These are phyloP conservation scores for Philopotamus ludificatus DNA, from an alignment of 1,140 invertebrate genomes.

Conservation along the genomic window DNA sequence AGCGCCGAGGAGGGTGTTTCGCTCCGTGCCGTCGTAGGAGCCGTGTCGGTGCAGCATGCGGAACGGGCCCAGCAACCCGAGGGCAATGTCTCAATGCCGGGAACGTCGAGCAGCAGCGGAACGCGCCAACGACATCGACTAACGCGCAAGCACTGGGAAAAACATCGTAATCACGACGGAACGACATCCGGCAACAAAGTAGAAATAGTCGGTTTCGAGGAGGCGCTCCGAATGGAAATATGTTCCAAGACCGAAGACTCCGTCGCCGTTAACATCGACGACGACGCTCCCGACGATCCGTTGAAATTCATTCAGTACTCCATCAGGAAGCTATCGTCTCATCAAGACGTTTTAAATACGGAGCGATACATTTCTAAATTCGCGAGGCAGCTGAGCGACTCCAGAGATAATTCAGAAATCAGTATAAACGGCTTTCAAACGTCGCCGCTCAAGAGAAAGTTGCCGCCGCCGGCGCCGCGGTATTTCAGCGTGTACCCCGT, in stretches of 20 bases:
- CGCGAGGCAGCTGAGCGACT: slow-evolving; percentile 54
- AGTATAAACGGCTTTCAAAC: slow-evolving; percentile 50
- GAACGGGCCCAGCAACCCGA: slow-evolving; percentile 1
- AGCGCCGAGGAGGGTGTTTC: slow-evolving; percentile 49
- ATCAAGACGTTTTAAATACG: slow-evolving; percentile 51
- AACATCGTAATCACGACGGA: slow-evolving; percentile 23
- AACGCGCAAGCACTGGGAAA: slow-evolving; percentile 27
- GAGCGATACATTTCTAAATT: slow-evolving; percentile 54
- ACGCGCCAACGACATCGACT: slow-evolving; percentile 7
- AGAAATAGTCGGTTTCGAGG: slow-evolving; percentile 51
- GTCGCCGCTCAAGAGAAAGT: slow-evolving; percentile 50
- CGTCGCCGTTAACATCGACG: slow-evolving; percentile 50
- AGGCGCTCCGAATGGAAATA: slow-evolving; percentile 45
- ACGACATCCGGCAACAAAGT: slow-evolving; percentile 39
- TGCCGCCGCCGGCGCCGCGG: slow-evolving; percentile 42
- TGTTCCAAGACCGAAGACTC: slow-evolving; percentile 46
- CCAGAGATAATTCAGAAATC: slow-evolving; percentile 53
- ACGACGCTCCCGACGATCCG: slow-evolving; percentile 45
- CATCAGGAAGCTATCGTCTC: slow-evolving; percentile 38
- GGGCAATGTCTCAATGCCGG: slow-evolving; percentile 44
- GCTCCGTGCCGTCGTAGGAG: not conserved
- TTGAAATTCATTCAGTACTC: not conserved
- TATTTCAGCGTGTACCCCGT: slow-evolving; percentile 52
- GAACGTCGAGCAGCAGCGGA: slow-evolving; percentile 46
- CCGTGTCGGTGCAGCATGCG: slow-evolving; percentile 11